Conservation (phyloP, 2,113 vertebrate genomes). For the Tetrao urogallus region DNA sequence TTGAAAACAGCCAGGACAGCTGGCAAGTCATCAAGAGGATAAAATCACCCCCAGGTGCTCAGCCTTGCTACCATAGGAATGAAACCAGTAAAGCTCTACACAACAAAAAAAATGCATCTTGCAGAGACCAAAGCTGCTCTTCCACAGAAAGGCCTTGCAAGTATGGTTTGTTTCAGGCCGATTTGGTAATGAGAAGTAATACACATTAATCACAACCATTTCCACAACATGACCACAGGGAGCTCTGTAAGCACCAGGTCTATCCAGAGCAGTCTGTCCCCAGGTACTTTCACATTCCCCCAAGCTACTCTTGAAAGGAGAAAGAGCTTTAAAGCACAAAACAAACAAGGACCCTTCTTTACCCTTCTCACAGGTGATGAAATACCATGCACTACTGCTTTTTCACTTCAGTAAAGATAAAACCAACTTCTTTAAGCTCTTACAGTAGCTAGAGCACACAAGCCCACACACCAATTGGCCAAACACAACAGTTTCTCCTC, state of each 20-base stretch:
- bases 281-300: not conserved
- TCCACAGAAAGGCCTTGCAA: fast-evolving
- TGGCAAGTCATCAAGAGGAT: not conserved
- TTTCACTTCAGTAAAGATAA: not conserved
- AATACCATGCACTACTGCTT: fast-evolving
- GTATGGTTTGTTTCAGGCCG: not conserved
- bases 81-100: not conserved
- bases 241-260: not conserved
- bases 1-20: not conserved
- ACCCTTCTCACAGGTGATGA: fast-evolving
- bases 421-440: not conserved
- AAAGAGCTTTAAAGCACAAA: not conserved
- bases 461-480: not conserved
- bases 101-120: fast-evolving
- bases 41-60: not conserved
- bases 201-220: not conserved
- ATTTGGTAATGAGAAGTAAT: fast-evolving
- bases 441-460: too few relatives aligned
- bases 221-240: not conserved
- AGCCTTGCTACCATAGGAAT: not conserved
- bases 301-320: not conserved
- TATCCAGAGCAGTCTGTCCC: too few relatives aligned
- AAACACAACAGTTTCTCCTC: not conserved
- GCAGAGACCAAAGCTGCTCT: not conserved
- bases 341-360: not conserved